Conservation (phyloP, 2,113 vertebrate genomes). For the Anguilla rostrata region DNA sequence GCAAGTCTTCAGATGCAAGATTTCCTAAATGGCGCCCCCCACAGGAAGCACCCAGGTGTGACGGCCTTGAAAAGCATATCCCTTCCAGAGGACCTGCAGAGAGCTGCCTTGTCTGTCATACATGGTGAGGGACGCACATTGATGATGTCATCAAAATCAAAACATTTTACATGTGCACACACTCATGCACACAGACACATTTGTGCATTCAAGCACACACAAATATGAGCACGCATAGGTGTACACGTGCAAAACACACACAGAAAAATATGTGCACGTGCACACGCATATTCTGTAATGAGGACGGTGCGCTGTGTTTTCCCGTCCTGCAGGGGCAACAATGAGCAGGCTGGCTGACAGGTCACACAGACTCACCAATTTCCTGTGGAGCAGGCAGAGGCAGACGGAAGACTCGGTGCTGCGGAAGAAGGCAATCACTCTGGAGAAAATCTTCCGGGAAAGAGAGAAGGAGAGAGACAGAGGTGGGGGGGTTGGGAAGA, state of each 20-base stretch:
- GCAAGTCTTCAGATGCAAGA: slow-evolving; percentile 59
- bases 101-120: slow-evolving; percentile 64
- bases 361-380: slow-evolving; percentile 64
- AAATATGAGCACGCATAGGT: slow-evolving; percentile 29
- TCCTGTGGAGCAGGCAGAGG: slow-evolving; percentile 84
- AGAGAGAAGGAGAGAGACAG: slow-evolving; percentile 39
- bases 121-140: slow-evolving; percentile 56
- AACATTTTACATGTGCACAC: not conserved
- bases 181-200: not conserved
- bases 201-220: not conserved
- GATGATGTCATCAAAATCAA: not conserved
- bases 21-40: slow-evolving; percentile 68
- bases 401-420: slow-evolving; percentile 63
- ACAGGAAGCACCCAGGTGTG: slow-evolving; percentile 80
- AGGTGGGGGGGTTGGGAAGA: slow-evolving; percentile 19
- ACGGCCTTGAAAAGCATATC: slow-evolving; percentile 66
- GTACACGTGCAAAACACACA: not conserved
- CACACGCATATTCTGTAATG: not conserved
- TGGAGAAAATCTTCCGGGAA: slow-evolving; percentile 68
- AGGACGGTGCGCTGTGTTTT: not conserved
- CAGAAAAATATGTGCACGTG: slow-evolving; percentile 28
- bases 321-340: slow-evolving; percentile 58
- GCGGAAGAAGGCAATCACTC: slow-evolving; percentile 58
- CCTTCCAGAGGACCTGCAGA: slow-evolving; percentile 66
- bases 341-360: slow-evolving; percentile 57